Percentiles rank a stretch among this genome's conserved stretches.
Evolutionary conservation across 2,888 invertebrate genomes (phyloP).

Genomic region (Dryococelus australis): DNA sequence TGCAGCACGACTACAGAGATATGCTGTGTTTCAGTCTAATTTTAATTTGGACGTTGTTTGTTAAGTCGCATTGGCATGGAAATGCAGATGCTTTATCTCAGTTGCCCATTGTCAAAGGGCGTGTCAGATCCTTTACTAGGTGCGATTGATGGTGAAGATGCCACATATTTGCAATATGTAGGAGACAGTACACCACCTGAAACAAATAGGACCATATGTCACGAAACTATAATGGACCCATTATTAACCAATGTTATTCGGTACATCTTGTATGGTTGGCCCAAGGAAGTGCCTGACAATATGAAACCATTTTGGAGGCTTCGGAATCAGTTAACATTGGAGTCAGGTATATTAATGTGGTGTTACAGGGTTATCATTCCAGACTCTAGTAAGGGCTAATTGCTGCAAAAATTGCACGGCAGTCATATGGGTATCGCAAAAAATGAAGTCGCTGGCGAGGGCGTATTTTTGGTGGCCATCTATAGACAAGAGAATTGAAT

Average conservation of each 20-base stretch:
- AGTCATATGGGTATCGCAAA: conserved; percentile 32
- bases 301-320: conserved; percentile 3
- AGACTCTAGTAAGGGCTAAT: neutral
- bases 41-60: too few relatives aligned
- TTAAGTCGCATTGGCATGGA: too few relatives aligned
- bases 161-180: conserved; percentile 17
- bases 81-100: too few relatives aligned
- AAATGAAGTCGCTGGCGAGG: conserved; percentile 32
- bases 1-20: too few relatives aligned
- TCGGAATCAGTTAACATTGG: conserved; percentile 21
- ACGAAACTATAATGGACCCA: neutral
- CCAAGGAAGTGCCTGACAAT: neutral
- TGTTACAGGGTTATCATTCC: conserved; percentile 23
- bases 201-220: too few relatives aligned
- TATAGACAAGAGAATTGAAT: too few relatives aligned
- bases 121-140: neutral
- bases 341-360: conserved; percentile 26
- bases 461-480: conserved; percentile 33
- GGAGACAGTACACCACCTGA: neutral
- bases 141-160: neutral
- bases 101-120: neutral
- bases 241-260: neutral
- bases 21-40: too few relatives aligned
- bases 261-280: conserved; percentile 25
- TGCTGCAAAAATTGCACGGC: conserved; percentile 24